Base-by-base conservation (phyloP, 2,888 invertebrate genomes). In the Zelleria hepariella region DNA sequence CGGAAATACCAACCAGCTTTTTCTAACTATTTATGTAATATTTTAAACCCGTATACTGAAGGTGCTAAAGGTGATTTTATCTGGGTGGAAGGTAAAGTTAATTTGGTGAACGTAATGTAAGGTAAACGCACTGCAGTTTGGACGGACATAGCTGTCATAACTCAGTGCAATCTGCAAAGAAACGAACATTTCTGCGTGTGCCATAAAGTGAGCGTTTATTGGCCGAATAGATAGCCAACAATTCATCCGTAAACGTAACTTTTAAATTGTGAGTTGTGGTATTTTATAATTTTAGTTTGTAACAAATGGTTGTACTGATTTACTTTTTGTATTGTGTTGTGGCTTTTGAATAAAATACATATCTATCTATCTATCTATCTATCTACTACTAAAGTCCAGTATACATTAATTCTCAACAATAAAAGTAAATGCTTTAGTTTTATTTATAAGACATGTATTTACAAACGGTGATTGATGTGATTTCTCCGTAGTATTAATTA, bases 111-210 rank as follows among this genome's bases (percentile, higher is more conserved):
- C n/a, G 15, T 42, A 42, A 10, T 42, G 32, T 42, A 10, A 42
- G 15, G 32, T 42, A 42, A 42, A 42, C 15, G 32, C 15, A 42
- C 3, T 4, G 32, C 32, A 42, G 32, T 21, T 21, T 18, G 21
- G 21, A 63, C 62, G 63, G 65, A 68, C 67, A 68, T 70, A 63
- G 66, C 66, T 66, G 63, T 66, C 67, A 68, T 70, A 68, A 68
- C 65, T 70, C 65, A 65, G 60, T 61, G 63, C 67, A 69, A 71
- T 67, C 66, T 67, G 65, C 62, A 61, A 42, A 42, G 32, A 42
- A 42, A 42, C 32, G 10, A 15, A 10, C 10, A 15, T 15, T 42
- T 42, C 10, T 42, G 3, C 5, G 32, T 5, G 32, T 42, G 32
- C 32, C 32, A 42, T 42, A 15, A 0, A 42, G 32, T 42, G 15